Base-by-base conservation (phyloP, 2,113 vertebrate genomes). In the Synodontis membranacea region DNA sequence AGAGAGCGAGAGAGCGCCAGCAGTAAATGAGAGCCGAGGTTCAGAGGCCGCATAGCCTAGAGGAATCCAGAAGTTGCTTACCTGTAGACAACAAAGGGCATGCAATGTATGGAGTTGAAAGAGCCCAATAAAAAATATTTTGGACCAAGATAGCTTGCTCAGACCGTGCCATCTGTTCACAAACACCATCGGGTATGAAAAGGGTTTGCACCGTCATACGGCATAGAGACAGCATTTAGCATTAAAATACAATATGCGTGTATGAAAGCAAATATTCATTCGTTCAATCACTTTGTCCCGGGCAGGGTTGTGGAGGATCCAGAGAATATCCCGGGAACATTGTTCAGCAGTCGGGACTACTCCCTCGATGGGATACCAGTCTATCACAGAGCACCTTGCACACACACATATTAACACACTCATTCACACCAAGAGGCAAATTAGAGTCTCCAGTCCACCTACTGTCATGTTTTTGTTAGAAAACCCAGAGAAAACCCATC, bases 21-120 rank as follows among this genome's bases (percentile, higher is more conserved):
- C 46, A 39, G 82, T 70, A 50, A 78, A 15, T 52, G 48, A 56
- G 31, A 70, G 78, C 3, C 64, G 31, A 76, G 44, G 52, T 87
- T 84, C 52, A 86, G 87, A 88, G 87, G 42, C 31, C 37, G 34
- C 25, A 44, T 60, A 75, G 50, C 52, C 83, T 62, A 58, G 17
- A 84, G 66, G 66, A 52, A 70, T 66, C 74, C 84, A 78, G 74
- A 86, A 39, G 60, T 68, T 64, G 34, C 42, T 66, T 42, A 86
- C 60, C 75, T 86, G 31, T 80, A 80, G 15, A 80, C 21, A 25
- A 46, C 56, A 62, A 60, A 85, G 56, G 28, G 72, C 80, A 80
- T 31, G 50, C 78, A 50, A 48, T 82, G 90, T 88, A 89, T 28
- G 56, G 82, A 66, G 34, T 11, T 76, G 28, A 82, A 80, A 80